Evolutionary conservation across 2,113 vertebrate genomes (phyloP).

Genomic region (Phaetusa simplex): DNA sequence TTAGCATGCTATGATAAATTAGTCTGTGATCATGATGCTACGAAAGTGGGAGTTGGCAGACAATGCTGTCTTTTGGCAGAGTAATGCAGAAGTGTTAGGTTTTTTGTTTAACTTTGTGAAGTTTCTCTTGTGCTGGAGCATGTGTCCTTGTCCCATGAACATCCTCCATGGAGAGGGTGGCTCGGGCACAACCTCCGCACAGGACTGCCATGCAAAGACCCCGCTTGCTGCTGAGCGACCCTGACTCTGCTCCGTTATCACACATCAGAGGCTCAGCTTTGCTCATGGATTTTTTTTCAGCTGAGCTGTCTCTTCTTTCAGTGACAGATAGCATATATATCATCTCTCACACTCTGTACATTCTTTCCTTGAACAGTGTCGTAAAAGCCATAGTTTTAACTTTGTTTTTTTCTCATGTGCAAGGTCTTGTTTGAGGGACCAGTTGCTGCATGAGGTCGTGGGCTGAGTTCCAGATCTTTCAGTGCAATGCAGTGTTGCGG

Average conservation of each 20-base stretch:
- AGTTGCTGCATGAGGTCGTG: accelerated
- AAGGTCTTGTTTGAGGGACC: background rate
- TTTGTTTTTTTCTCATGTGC: background rate
- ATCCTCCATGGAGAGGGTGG: background rate
- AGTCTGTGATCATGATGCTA: background rate
- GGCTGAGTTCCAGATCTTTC: background rate
- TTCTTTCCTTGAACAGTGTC: background rate
- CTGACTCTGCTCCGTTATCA: background rate
- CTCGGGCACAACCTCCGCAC: background rate
- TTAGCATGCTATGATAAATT: background rate
- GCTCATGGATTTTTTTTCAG: background rate
- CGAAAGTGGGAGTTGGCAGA: background rate
- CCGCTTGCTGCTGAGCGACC: background rate
- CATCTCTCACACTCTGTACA: background rate
- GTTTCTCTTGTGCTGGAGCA: background rate
- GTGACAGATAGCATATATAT: background rate
- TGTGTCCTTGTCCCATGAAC: background rate
- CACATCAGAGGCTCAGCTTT: background rate
- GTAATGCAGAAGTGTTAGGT: background rate
- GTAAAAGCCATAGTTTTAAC: background rate
- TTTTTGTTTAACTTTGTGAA: background rate
- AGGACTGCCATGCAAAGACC: background rate
- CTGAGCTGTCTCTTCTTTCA: background rate
- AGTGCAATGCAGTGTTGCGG: accelerated
- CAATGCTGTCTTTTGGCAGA: background rate